Conservation (phyloP, 2,113 vertebrate genomes). For the Pygoscelis antarcticus region DNA sequence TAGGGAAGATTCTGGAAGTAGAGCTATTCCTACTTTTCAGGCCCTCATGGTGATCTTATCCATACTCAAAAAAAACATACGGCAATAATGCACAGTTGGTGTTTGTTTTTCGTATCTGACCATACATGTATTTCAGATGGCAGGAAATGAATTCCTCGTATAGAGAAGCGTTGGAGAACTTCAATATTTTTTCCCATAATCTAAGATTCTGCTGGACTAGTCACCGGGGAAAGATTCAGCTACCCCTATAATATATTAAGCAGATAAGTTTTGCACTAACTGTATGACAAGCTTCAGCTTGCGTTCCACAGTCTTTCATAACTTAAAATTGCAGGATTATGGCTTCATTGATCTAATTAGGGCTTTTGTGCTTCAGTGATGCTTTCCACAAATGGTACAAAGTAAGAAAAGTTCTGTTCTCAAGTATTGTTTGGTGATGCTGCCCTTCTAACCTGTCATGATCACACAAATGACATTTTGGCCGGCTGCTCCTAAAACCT, state of each 20-base stretch:
- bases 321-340: not conserved
- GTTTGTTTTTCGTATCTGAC: not conserved
- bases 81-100: not conserved
- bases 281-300: not conserved
- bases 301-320: not conserved
- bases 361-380: not conserved
- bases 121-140: slow-evolving; percentile 1
- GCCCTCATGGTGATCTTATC: not conserved
- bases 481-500: not conserved
- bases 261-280: not conserved
- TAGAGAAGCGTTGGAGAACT: not conserved
- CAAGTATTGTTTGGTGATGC: not conserved
- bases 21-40: not conserved
- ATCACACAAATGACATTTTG: not conserved
- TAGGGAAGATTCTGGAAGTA: not conserved
- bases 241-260: not conserved
- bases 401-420: not conserved
- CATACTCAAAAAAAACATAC: no score
- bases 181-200: not conserved
- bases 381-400: not conserved
- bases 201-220: not conserved
- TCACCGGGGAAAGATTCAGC: not conserved
- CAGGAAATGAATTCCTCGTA: not conserved
- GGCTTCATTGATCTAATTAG: not conserved
- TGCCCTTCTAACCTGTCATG: not conserved